Base-by-base conservation (phyloP, 2,888 invertebrate genomes). In the Ecliptopera silaceata region DNA sequence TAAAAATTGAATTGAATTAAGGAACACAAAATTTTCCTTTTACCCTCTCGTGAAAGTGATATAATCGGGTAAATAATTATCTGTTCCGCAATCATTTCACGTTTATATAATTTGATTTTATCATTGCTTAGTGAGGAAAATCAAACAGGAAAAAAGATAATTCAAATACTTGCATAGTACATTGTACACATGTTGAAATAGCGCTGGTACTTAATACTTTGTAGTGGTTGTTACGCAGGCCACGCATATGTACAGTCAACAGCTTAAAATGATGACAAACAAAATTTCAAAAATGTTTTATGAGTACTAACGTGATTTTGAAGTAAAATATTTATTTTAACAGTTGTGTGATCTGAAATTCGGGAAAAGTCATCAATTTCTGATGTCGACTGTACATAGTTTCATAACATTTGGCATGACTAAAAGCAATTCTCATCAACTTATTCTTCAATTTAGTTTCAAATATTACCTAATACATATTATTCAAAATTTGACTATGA, bases 101-200 rank as follows among this genome's bases (percentile, higher is more conserved):
- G 32, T 34, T 2, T 18, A 32, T 20, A 15, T 15, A 47, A 39
- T 41, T 47, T 18, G 31, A 31, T 48, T 39, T 48, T 39, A 41
- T 31, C 29, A 39, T 31, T 29, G 18, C 31, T 39, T 26, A 31
- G 29, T 34, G 39, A 49, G n/a, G 22, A 31, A 52, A 46, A 41
- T 34, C n/a, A 15, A 32, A 46, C 52, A 46, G 53, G 53, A 41
- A 53, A 5, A 26, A 17, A 20, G 12, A 1, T 15, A 31, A 3
- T 52, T 39, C 4, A 31, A 18, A 31, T 29, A 47, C 6, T 18
- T 31, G 13, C 29, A 38, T 41, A 32, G 20, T 5, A 39, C 17
- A 26, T 48, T 29, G n/a, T 29, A 39, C 18, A 41, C 13, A n/a
- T 47, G 39, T 48, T 18, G 39, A 29, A 41, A 41, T 10, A 12